phyloP scores from a whole-genome alignment of 2,113 vertebrate species.

The Leucopternis melanops region DNA sequence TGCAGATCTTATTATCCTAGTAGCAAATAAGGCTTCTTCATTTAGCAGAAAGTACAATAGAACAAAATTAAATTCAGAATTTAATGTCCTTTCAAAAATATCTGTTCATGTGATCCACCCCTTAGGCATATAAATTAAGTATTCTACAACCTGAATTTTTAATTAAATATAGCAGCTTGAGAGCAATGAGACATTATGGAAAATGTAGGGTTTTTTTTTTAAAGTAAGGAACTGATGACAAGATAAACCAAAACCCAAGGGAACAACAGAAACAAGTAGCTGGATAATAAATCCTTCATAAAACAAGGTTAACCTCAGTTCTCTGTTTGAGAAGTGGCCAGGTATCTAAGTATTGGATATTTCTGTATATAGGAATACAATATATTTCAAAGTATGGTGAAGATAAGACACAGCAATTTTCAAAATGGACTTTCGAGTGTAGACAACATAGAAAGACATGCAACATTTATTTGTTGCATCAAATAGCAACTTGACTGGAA shows the following conservation, averaged over 20 bases:
- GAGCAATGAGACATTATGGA: neutral
- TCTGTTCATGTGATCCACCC: neutral
- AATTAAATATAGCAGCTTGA: neutral
- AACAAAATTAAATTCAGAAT: neutral
- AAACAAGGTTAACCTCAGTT: neutral
- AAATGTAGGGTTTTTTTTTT: neutral
- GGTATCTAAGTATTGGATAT: neutral
- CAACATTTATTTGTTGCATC: neutral
- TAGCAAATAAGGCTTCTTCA: conserved; percentile 68
- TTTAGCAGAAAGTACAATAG: conserved; percentile 34
- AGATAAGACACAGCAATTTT: neutral
- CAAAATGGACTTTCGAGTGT: neutral
- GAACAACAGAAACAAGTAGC: neutral
- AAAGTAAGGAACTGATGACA: neutral
- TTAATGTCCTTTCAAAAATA: neutral
- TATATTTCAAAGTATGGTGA: neutral
- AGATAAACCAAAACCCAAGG: neutral
- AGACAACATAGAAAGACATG: neutral
- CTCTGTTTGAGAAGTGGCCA: neutral
- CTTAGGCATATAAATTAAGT: neutral
- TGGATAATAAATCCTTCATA: neutral
- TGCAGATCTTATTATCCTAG: conserved; percentile 66
- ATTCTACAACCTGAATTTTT: neutral
- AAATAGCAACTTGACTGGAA: neutral
- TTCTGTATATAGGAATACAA: neutral